These are phyloP conservation scores for Napeogenes sylphis DNA, from an alignment of 2,888 invertebrate genomes.

Conservation along the genomic window DNA sequence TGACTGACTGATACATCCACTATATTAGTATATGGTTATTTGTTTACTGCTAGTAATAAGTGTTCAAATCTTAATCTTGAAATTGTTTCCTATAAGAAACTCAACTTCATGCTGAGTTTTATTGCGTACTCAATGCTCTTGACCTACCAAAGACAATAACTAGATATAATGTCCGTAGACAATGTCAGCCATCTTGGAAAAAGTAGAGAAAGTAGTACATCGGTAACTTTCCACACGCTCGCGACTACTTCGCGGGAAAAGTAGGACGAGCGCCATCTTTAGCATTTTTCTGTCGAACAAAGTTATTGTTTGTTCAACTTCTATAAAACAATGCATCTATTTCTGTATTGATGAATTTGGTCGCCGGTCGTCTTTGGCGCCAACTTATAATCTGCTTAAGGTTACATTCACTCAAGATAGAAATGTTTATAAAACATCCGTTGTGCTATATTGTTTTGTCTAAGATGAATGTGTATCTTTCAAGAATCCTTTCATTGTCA, in stretches of 20 bases:
- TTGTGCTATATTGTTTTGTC: constrained; percentile 41
- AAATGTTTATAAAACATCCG: constrained; percentile 60
- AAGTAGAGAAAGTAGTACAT: constrained; percentile 77
- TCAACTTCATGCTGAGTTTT: constrained; percentile 12
- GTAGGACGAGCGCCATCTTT: constrained; percentile 72
- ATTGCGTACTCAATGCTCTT: constrained; percentile 42
- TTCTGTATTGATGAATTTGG: background rate
- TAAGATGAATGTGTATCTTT: constrained; percentile 10
- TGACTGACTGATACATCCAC: constrained; percentile 24
- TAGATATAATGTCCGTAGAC: constrained; percentile 45
- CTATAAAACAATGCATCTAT: background rate
- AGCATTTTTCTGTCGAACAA: constrained; percentile 54
- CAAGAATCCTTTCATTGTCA: constrained; percentile 21
- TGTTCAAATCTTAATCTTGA: background rate
- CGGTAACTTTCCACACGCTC: constrained; percentile 74
- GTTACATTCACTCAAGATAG: constrained; percentile 50
- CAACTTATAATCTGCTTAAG: constrained; percentile 53
- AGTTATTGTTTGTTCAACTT: constrained; percentile 22
- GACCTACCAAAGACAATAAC: constrained; percentile 54
- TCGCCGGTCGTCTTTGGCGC: constrained; percentile 43
- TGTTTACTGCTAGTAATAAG: background rate
- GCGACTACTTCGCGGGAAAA: constrained; percentile 70
- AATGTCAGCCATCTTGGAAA: constrained; percentile 72
- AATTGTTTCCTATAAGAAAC: background rate
- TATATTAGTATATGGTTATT: constrained; percentile 12